phyloP scores from a whole-genome alignment of 2,888 invertebrate species.

The Galerucella nymphaeae region DNA sequence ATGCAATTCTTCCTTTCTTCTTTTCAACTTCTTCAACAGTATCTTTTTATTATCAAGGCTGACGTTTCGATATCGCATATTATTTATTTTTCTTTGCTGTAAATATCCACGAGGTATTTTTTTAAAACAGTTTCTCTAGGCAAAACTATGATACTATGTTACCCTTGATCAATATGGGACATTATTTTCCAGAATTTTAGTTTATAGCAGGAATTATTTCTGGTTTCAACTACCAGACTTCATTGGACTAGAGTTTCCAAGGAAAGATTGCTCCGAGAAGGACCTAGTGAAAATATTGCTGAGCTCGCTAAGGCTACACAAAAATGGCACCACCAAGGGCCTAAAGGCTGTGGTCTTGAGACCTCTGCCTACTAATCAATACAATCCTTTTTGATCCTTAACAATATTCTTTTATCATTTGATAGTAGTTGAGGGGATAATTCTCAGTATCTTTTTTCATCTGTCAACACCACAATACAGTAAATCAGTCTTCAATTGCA shows the following conservation, averaged over 20 bases:
- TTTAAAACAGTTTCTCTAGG: not conserved
- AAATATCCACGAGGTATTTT: not conserved
- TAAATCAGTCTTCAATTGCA: conserved; percentile 23
- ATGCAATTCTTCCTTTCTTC: conserved; percentile 53
- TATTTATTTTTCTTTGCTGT: not conserved
- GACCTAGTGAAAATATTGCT: too few relatives aligned
- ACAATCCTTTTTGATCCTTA: not conserved
- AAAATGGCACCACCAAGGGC: too few relatives aligned
- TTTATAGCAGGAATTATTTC: too few relatives aligned
- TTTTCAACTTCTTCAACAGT: conserved; percentile 54
- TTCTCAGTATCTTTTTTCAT: conserved; percentile 13
- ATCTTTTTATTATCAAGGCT: conserved; percentile 50
- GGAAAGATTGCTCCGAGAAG: too few relatives aligned
- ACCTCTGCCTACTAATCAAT: too few relatives aligned
- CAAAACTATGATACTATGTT: not conserved
- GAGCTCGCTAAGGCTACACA: too few relatives aligned
- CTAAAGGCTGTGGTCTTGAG: too few relatives aligned
- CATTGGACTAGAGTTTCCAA: too few relatives aligned
- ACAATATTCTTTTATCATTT: too few relatives aligned
- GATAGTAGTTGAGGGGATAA: not conserved
- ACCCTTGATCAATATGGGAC: not conserved
- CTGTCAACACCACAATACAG: conserved; percentile 27
- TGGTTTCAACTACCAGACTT: too few relatives aligned
- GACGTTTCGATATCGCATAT: conserved; percentile 51
- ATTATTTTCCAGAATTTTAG: not conserved